phyloP scores from a whole-genome alignment of 2,888 invertebrate genomes.

The Lasioglossum villosulum region DNA sequence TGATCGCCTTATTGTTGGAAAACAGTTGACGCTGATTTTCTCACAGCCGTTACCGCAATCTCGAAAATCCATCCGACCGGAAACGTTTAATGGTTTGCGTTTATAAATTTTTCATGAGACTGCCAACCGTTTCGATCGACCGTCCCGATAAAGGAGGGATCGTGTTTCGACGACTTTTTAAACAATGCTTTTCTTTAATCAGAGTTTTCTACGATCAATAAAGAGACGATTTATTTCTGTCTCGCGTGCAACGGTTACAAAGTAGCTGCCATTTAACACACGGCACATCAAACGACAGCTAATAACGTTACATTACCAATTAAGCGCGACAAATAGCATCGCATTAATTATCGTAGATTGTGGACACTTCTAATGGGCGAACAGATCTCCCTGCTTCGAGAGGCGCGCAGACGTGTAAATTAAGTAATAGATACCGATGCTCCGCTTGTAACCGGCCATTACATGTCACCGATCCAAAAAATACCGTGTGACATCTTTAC shows the following conservation, averaged over 20 bases:
- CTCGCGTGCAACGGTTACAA: neutral
- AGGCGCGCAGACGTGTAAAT: conserved; percentile 29
- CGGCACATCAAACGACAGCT: neutral
- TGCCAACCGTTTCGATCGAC: neutral
- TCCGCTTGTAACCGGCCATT: conserved; percentile 1
- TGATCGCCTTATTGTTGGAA: conserved; percentile 76
- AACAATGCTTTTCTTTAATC: neutral
- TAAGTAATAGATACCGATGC: conserved; percentile 47
- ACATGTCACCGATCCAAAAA: conserved; percentile 53
- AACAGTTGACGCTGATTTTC: conserved; percentile 76
- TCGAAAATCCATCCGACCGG: conserved; percentile 76
- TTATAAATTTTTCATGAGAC: conserved; percentile 77
- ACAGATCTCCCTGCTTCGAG: conserved; percentile 1
- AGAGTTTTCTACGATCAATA: neutral
- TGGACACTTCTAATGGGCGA: conserved; percentile 10
- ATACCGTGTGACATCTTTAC: conserved; percentile 78
- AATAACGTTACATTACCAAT: conserved; percentile 7
- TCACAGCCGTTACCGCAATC: conserved; percentile 78
- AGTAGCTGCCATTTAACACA: neutral
- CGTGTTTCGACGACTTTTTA: neutral
- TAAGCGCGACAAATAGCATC: conserved; percentile 10
- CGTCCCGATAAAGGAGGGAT: too few relatives aligned
- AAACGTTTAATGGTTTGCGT: conserved; percentile 77
- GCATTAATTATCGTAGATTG: conserved; percentile 30
- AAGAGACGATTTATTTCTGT: neutral